Evolutionary conservation across 2,797 vertebrate species (phyloP), one percentile per base, ranked within the genome.

Genomic region (Hoplostethus mediterraneus): DNA sequence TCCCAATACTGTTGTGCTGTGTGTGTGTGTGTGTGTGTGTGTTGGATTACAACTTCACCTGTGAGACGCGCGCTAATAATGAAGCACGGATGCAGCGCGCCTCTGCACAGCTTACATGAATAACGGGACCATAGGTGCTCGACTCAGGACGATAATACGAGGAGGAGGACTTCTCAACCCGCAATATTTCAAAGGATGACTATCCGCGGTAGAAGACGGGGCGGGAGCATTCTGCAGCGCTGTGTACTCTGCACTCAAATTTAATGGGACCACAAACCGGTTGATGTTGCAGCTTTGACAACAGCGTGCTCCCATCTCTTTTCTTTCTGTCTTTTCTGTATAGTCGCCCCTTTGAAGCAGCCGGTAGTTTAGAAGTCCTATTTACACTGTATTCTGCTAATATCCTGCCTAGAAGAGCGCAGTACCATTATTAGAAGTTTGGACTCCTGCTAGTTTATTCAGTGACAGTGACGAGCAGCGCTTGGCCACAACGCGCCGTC

Each of bases 361-460:
- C 42, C 17, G 60, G 51, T 31, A 75, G 57, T 55, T 21, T 21
- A 61, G 42, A 17, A 60, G 68, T 30, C 67, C 69, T 72, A 79
- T 82, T 81, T 75, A 63, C 66, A 62, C 52, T 67, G 30, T 13
- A 42, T 63, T 69, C 66, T 62, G 31, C 72, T 80, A 72, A 84
- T 82, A 74, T 65, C 63, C 30, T 62, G 38, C 63, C 65, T 45
- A 64, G 47, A 75, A 81, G 59, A 75, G 79, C 66, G 81, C 62
- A 42, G 62, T 21, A n/a, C 38, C 49, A 64, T 80, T 81, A 80
- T 80, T 45, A 40, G 72, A 78, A 73, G 74, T 84, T 72, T 79
- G 75, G 79, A 69, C 81, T 80, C 76, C 81, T 45, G 80, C 74
- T 65, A 68, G 79, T 84, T 81, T 60, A 67, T 79, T 91, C 87